phyloP scores from a whole-genome alignment of 2,113 vertebrate genomes.

The Cyanoliseus patagonus region DNA sequence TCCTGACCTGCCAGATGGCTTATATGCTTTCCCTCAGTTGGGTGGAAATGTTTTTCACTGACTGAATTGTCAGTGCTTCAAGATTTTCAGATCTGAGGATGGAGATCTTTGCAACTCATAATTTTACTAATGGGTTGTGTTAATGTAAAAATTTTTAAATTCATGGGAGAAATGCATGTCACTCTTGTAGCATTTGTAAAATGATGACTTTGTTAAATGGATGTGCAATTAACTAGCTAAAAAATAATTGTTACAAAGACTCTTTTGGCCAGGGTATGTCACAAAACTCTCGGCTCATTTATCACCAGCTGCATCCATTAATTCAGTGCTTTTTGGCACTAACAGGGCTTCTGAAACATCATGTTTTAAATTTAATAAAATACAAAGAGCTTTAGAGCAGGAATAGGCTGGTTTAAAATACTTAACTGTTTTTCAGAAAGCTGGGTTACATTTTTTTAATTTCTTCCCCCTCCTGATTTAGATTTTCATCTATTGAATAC shows the following conservation, averaged over 20 bases:
- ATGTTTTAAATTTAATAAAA: constrained; percentile 54
- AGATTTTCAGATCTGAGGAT: constrained; percentile 44
- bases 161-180: constrained; percentile 67
- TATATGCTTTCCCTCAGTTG: constrained; percentile 33
- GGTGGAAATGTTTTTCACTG: constrained; percentile 56
- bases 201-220: constrained; percentile 74
- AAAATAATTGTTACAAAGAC: constrained; percentile 71
- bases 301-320: constrained; percentile 67
- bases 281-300: constrained; percentile 62
- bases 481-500: neutral
- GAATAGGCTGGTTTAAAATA: constrained; percentile 17
- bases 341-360: constrained; percentile 31
- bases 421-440: neutral
- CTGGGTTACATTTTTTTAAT: neutral
- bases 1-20: constrained; percentile 46
- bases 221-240: constrained; percentile 70
- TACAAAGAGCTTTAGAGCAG: constrained; percentile 25
- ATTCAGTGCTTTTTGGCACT: constrained; percentile 57
- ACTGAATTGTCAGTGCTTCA: constrained; percentile 52
- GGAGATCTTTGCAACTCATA: constrained; percentile 59
- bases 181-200: constrained; percentile 67
- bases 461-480: neutral
- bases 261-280: constrained; percentile 69
- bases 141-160: constrained; percentile 54
- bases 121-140: constrained; percentile 60